Evolutionary conservation across 2,888 invertebrate species (phyloP), one percentile per base, ranked within the genome.

Genomic region (Chymomyza caudatula): DNA sequence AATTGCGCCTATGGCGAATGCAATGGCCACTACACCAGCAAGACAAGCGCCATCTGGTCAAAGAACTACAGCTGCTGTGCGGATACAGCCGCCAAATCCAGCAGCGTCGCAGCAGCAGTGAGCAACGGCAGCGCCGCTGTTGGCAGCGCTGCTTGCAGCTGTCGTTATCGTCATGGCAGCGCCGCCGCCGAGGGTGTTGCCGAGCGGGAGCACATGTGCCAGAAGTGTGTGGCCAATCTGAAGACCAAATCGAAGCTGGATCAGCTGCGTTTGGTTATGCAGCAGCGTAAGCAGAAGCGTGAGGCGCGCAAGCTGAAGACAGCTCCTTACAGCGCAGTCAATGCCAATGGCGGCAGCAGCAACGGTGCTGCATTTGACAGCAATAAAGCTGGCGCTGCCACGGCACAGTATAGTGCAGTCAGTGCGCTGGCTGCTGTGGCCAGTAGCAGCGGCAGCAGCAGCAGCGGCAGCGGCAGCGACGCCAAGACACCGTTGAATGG

Each of bases 161-260:
- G 89, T 56, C 88, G 86, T 43, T 87, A 85, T 61, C 83, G 79
- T 44, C 62, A 72, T 8, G 67, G 59, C 43, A 72, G 71, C 17
- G 68, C 71, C 11, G 78, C 76, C 57, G 85, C 78, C 57, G 77
- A 77, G 25, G 6, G 5, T 25, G 47, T 3, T 15, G 47, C 19
- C 3, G 85, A 86, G 63, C 76, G 81, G 4, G 86, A 87, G 55
- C 80, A 84, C 65, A 87, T 87, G 73, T 90, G 90, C 75, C 83
- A 86, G 42, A 92, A 89, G 91, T 94, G 92, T 79, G 77, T 85
- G 17, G 95, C 95, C 74, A 95, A 96, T 88, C 93, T 93, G 77
- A 95, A 95, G 79, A 95, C 96, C 5, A 94, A 96, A 84, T 95
- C 95, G 77, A 97, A 97, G 90, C 93, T 97, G 90, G 95, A 96